Base-by-base conservation (phyloP, 2,113 vertebrate species). In the Ammodytes dubius region DNA sequence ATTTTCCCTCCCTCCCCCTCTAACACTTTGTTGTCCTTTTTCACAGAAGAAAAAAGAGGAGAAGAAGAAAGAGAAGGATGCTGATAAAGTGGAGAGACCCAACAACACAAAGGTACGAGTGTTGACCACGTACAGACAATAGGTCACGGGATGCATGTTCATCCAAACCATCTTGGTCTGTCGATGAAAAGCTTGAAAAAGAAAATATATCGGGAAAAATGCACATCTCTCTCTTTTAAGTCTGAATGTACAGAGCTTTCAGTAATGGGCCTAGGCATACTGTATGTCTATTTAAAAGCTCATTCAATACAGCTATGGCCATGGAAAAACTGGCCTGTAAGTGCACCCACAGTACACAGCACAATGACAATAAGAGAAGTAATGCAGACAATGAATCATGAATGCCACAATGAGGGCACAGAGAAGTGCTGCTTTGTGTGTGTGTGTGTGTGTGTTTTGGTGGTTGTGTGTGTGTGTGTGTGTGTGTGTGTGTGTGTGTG, bases 11-110 rank as follows among this genome's bases (percentile, higher is more conserved):
- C 27, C 27, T 27, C 27, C 8, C 14, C 12, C 14, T 69, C 49
- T 76, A 4, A 53, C 47, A 45, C 50, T 2, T 3, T 52, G 0
- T 53, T 14, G 15, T 13, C 42, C 11, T 15, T 73, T 17, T 65
- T 45, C 13, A 46, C 85, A 91, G 92, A 92, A 90, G 88, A 92
- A 90, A 27, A 90, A 86, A 66, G 91, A 90, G 50, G 88, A 92
- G 72, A 93, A 86, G 84, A 94, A 90, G 86, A 86, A 81, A 58
- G 92, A 93, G 69, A 93, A 84, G 78, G 89, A 90, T 5, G 12
- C 2, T 0, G 84, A 92, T n/a, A 92, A 82, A 88, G 77, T 49
- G 19, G 92, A 93, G 35, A 83, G 70, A 72, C 74, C 43, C n/a
- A 89, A 82, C 74, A 83, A 84, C 86, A 12, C 77, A 11, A 92